Evolutionary conservation across 1,140 invertebrate species (phyloP), one percentile per base, ranked within the genome.

Genomic region (Drosophila pachea): DNA sequence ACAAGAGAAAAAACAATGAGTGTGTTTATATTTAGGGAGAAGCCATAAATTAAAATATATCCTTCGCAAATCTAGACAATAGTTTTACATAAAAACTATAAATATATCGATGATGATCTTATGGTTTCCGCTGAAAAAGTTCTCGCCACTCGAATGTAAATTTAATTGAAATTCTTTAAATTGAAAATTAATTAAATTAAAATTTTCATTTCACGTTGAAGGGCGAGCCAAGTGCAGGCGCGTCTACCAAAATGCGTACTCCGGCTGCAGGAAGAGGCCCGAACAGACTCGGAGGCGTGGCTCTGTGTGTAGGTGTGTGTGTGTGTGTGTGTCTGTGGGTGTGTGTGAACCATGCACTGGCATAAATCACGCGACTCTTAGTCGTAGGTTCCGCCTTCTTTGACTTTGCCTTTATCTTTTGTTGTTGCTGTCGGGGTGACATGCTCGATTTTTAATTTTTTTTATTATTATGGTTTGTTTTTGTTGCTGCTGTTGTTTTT

Each of bases 281-380:
- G 14, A 29, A 6, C 36, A 7, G 8, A 5, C n/a, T 7, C 11
- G 6, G 9, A 22, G 8, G 16, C 12, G 48, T 42, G 14, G 31
- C 36, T 11, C 35, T 5, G 43, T 53, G 29, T 63, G 50, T n/a
- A n/a, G n/a, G n/a, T n/a, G n/a, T n/a, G n/a, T n/a, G n/a, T n/a
- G n/a, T n/a, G n/a, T n/a, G n/a, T n/a, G n/a, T n/a, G n/a, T n/a
- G n/a, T n/a, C n/a, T n/a, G n/a, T n/a, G n/a, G n/a, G n/a, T n/a
- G n/a, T n/a, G n/a, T n/a, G n/a, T n/a, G n/a, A n/a, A n/a, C n/a
- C n/a, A n/a, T n/a, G n/a, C n/a, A n/a, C n/a, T n/a, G 61, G 55
- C 69, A 72, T 72, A 72, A 72, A 72, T 72, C 69, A 68, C 56
- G 58, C 65, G 69, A 68, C 69, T 72, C 56, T 70, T 56, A 62